phyloP scores from a whole-genome alignment of 2,113 vertebrate genomes.

The Melanotaenia duboulayi region DNA sequence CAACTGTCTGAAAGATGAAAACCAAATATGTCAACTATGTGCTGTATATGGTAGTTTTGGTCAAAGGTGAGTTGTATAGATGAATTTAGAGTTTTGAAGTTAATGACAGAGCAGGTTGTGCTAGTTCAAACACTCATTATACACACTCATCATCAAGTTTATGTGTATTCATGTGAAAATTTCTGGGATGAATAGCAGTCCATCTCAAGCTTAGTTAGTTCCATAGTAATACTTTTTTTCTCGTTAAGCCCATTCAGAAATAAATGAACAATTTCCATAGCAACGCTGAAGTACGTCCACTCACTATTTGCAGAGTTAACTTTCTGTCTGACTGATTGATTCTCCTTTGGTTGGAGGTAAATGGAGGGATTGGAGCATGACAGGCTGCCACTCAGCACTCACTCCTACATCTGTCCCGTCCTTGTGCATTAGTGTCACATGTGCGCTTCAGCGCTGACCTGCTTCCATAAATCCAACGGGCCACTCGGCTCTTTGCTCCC shows the following conservation, averaged over 20 bases:
- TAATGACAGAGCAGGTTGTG: neutral
- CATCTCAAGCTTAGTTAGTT: too few relatives aligned
- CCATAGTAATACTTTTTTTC: neutral
- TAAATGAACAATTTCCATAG: conserved; percentile 2
- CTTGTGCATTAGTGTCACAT: conserved; percentile 76
- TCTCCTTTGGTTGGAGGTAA: conserved; percentile 44
- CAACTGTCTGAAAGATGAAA: neutral
- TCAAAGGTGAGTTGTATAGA: neutral
- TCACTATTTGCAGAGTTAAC: conserved; percentile 37
- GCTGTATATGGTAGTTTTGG: neutral
- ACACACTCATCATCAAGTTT: neutral
- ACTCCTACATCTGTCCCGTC: conserved; percentile 72
- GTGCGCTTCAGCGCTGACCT: conserved; percentile 62
- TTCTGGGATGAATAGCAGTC: too few relatives aligned
- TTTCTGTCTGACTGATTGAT: conserved; percentile 24
- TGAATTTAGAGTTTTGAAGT: neutral
- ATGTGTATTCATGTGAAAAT: neutral
- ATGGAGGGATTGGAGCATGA: conserved; percentile 59
- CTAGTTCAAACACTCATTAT: neutral
- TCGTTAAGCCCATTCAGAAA: neutral
- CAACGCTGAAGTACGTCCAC: conserved; percentile 8
- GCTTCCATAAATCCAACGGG: conserved; percentile 67
- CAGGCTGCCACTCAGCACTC: conserved; percentile 66
- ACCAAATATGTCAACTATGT: neutral
- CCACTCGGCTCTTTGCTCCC: conserved; percentile 22